A percentile compares a stretch with the other conserved stretches of the same genome.
These are phyloP conservation scores for Corydoras maculifer DNA, from an alignment of 2,113 vertebrate genomes.

Conservation along the genomic window DNA sequence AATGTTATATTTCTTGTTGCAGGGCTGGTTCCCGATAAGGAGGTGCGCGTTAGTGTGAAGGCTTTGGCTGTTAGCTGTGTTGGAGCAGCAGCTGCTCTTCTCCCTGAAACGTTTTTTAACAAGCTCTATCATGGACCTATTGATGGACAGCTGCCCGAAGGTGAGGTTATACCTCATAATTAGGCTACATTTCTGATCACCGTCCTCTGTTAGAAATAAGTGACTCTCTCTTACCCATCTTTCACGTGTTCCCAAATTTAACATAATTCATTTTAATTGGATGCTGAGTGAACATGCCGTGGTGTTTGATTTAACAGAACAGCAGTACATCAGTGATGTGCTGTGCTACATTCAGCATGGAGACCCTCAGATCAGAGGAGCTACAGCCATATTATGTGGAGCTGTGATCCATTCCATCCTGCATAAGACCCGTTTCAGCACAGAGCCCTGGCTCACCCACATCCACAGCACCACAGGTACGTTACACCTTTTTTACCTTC, in stretches of 20 bases:
- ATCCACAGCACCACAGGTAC: slow-evolving; percentile 76
- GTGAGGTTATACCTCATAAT: slow-evolving; percentile 49
- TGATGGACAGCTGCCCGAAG: slow-evolving; percentile 64
- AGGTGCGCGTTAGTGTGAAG: slow-evolving; percentile 94
- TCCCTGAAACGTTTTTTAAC: slow-evolving; percentile 89
- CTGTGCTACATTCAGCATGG: slow-evolving; percentile 81
- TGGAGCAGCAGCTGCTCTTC: slow-evolving; percentile 80
- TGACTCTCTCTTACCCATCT: too few species aligned
- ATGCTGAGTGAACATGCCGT: not conserved
- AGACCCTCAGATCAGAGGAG: slow-evolving; percentile 91
- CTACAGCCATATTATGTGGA: slow-evolving; percentile 86
- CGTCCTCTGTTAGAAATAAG: too few species aligned
- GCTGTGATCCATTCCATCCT: slow-evolving; percentile 82
- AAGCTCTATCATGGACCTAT: slow-evolving; percentile 79
- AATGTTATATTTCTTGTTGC: not conserved
- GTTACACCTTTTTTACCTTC: not conserved
- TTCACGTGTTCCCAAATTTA: too few species aligned
- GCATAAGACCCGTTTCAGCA: slow-evolving; percentile 79
- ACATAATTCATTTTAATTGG: too few species aligned
- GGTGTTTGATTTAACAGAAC: slow-evolving; percentile 67
- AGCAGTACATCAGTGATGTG: slow-evolving; percentile 87
- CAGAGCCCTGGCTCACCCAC: slow-evolving; percentile 74
- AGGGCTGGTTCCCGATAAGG: slow-evolving; percentile 88
- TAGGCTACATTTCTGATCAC: too few species aligned
- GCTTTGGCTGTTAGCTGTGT: slow-evolving; percentile 90